Conservation (phyloP, 53 echinoderm and acorn worm genomes). For the Paracentrotus lividus region DNA sequence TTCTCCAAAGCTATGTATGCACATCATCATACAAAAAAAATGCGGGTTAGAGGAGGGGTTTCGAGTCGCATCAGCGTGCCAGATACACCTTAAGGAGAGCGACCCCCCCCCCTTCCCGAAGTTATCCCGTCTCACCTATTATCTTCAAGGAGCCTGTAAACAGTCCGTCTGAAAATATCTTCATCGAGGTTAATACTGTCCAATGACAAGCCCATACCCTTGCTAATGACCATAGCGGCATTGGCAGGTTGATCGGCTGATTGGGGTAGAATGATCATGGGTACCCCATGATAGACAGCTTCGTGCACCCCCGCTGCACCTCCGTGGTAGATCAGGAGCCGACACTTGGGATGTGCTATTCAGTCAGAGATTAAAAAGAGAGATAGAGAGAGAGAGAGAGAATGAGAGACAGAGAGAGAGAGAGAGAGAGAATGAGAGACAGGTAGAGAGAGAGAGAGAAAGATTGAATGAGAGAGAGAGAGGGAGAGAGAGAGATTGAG, state of each 20-base stretch:
- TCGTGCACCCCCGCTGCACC: constrained; percentile 69
- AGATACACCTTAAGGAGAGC: too few species aligned
- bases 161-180: background rate
- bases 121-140: background rate
- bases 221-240: constrained; percentile 49
- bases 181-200: constrained; percentile 34
- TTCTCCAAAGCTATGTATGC: too few species aligned
- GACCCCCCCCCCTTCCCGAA: background rate
- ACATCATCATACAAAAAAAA: too few species aligned
- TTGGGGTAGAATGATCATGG: constrained; percentile 70
- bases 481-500: too few species aligned
- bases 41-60: too few species aligned
- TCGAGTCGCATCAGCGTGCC: too few species aligned
- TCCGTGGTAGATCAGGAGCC: constrained; percentile 73
- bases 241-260: constrained; percentile 60
- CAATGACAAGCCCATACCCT: constrained; percentile 66
- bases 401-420: too few species aligned
- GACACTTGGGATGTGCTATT: constrained; percentile 67
- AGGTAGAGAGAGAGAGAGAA: too few species aligned
- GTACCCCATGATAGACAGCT: constrained; percentile 56
- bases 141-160: background rate
- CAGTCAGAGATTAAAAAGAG: too few species aligned
- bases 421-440: too few species aligned
- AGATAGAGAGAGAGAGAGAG: too few species aligned
- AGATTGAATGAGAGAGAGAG: too few species aligned